Evolutionary conservation across 2,113 vertebrate species (phyloP).

Genomic region (Tympanuchus pallidicinctus): DNA sequence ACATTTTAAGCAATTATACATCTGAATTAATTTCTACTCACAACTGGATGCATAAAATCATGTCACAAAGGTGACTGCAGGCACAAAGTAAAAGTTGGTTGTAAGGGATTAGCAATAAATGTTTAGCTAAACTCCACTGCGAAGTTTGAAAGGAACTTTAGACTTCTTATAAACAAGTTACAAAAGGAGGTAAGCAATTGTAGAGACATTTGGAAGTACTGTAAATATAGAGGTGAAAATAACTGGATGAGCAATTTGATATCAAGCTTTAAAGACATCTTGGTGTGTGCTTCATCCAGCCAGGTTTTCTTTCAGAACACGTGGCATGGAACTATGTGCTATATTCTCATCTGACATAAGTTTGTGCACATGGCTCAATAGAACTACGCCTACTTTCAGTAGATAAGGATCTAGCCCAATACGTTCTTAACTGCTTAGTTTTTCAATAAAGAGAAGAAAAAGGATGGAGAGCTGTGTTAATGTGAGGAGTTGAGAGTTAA

Average conservation of each 20-base stretch:
- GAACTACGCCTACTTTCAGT: background rate
- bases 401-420: background rate
- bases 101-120: background rate
- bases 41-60: background rate
- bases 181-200: background rate
- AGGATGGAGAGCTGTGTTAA: background rate
- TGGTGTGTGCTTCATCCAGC: background rate
- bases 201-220: background rate
- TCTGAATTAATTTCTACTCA: background rate
- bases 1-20: background rate
- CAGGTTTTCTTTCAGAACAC: background rate
- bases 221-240: background rate
- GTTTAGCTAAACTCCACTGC: background rate
- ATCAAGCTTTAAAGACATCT: background rate
- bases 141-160: background rate
- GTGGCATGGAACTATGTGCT: background rate
- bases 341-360: background rate
- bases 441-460: background rate
- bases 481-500: background rate
- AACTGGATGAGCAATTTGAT: background rate
- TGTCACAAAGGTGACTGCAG: background rate
- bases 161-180: background rate
- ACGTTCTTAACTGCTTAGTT: background rate
- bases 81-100: background rate
- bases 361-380: background rate